phyloP scores from a whole-genome alignment of 2,113 vertebrate species.

The Anser brachyrhynchus region DNA sequence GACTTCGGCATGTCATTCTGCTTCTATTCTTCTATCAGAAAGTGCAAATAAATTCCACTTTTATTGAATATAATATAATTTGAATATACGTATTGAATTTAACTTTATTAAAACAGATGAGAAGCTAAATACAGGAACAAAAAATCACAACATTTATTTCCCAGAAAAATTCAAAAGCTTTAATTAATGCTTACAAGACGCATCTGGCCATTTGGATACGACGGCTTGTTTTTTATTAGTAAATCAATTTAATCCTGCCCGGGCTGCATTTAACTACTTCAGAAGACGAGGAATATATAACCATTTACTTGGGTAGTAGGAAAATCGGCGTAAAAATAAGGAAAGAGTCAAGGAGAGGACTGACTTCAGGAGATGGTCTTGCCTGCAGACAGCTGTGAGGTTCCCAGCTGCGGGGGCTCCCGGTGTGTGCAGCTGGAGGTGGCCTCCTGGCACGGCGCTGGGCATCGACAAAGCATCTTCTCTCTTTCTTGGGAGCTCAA shows the following conservation, averaged over 20 bases:
- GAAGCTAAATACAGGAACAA: not conserved
- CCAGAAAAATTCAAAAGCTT: not conserved
- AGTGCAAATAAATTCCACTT: not conserved
- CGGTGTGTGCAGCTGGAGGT: rapidly evolving
- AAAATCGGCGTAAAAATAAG: not conserved
- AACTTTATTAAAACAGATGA: not conserved
- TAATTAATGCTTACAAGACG: not conserved
- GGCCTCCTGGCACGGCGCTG: not conserved
- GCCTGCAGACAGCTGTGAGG: not conserved
- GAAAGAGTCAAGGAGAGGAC: not conserved
- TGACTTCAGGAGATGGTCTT: not conserved
- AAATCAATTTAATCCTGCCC: not conserved
- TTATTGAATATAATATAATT: not conserved
- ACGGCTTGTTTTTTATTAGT: not conserved
- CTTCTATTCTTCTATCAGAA: not conserved
- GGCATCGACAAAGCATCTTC: rapidly evolving
- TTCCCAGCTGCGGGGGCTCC: not conserved
- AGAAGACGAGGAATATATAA: not conserved
- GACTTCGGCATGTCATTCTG: not conserved
- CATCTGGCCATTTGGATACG: not conserved
- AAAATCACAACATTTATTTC: not conserved
- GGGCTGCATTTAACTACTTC: not conserved
- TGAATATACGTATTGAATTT: no score
- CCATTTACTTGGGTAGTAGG: not conserved
- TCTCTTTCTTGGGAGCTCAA: rapidly evolving